Evolutionary conservation across 1,140 invertebrate genomes (phyloP).

Genomic region (Bombus balteatus): DNA sequence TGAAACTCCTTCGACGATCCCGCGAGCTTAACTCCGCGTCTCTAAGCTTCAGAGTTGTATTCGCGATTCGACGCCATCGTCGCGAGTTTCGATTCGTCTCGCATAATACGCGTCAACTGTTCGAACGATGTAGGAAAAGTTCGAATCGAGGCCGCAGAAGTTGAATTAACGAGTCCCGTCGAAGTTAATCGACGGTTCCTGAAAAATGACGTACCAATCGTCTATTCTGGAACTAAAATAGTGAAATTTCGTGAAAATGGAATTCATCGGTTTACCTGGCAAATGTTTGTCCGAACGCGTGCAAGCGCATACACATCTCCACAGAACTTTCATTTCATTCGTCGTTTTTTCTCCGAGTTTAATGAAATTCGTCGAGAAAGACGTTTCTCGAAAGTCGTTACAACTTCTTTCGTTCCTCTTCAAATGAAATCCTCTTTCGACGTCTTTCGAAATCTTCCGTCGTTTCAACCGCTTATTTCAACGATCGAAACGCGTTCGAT

Average conservation of each 20-base stretch:
- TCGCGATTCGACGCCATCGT: neutral
- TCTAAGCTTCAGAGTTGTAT: neutral
- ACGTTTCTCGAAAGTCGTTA: neutral
- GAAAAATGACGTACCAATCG: too few species aligned
- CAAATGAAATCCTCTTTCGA: neutral
- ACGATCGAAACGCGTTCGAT: neutral
- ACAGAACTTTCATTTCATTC: too few species aligned
- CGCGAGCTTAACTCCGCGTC: neutral
- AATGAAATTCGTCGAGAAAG: neutral
- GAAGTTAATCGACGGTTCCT: neutral
- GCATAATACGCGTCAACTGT: neutral
- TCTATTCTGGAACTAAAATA: neutral
- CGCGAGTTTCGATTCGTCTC: neutral
- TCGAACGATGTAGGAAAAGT: neutral
- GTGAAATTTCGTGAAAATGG: too few species aligned
- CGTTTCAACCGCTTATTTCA: neutral
- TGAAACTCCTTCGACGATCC: constrained; percentile 11
- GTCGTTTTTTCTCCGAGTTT: neutral
- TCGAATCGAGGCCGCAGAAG: neutral
- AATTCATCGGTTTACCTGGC: too few species aligned
- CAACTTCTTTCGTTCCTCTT: neutral
- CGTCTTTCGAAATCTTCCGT: neutral
- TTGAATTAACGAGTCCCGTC: too few species aligned
- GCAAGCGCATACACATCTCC: too few species aligned
- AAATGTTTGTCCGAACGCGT: too few species aligned